Conservation (phyloP, 2,113 vertebrate species). For the Alligator sinensis region DNA sequence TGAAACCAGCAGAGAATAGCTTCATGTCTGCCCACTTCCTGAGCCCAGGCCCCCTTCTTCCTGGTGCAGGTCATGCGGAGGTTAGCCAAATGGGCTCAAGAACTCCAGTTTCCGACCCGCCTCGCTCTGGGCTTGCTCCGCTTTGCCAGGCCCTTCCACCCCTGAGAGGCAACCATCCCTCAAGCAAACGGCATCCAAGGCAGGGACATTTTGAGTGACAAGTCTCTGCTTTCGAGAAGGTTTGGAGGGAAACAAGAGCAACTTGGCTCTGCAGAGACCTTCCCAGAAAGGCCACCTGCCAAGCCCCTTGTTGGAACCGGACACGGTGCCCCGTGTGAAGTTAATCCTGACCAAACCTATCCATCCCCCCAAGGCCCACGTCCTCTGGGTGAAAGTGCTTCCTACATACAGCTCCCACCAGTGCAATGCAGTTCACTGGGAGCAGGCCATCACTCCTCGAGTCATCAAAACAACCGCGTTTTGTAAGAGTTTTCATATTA, state of each 20-base stretch:
- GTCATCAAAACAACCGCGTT: neutral
- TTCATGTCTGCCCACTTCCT: neutral
- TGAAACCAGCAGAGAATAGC: fast-evolving
- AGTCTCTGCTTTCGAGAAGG: neutral
- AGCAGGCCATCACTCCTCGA: neutral
- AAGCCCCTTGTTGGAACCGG: neutral
- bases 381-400: no score
- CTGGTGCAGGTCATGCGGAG: fast-evolving
- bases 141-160: neutral
- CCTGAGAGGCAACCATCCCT: neutral
- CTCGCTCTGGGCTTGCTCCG: neutral
- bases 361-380: no score
- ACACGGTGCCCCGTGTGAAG: neutral
- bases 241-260: neutral
- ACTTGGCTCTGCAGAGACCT: neutral
- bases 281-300: neutral
- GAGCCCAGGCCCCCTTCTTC: slow-evolving; percentile 48
- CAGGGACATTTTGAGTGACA: neutral
- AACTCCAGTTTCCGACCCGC: no score
- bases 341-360: neutral
- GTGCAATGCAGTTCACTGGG: neutral
- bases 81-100: no score
- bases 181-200: neutral
- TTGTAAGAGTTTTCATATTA: neutral
- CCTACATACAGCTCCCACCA: neutral